Evolutionary conservation across 2,888 invertebrate species (phyloP).

Genomic region (Dicycla oo): DNA sequence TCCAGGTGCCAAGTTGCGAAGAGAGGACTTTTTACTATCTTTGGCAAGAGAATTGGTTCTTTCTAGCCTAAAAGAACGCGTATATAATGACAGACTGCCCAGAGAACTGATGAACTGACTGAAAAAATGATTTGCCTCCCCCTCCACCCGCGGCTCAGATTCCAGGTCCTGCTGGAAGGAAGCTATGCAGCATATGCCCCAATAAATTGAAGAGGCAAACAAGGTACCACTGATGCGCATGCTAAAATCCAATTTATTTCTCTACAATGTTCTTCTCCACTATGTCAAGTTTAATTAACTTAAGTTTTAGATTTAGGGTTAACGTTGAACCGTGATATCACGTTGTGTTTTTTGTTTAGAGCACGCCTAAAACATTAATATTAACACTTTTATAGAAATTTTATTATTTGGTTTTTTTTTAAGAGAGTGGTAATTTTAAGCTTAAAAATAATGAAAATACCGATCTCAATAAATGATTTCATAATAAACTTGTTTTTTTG

Average conservation of each 20-base stretch:
- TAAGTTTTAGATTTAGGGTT: neutral
- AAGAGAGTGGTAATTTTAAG: neutral
- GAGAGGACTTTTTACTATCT: no score
- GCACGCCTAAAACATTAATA: neutral
- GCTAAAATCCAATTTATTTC: conserved; percentile 6
- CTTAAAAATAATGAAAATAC: neutral
- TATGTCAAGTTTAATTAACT: no score
- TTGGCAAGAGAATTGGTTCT: no score
- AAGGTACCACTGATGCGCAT: conserved; percentile 5
- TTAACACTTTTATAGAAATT: conserved; percentile 11
- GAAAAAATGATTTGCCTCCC: no score
- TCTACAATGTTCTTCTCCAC: conserved; percentile 9
- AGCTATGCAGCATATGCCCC: no score
- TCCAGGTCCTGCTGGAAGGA: no score
- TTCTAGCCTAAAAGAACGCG: no score
- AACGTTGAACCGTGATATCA: conserved; percentile 1
- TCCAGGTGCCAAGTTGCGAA: no score
- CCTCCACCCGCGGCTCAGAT: no score
- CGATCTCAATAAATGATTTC: neutral
- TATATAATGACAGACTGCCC: no score
- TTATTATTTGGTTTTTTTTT: neutral
- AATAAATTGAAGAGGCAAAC: neutral
- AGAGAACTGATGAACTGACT: no score
- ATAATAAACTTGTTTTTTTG: neutral
- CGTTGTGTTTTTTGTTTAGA: neutral